Evolutionary conservation across 1,140 invertebrate genomes (phyloP).

Genomic region (Piezodorus guildinii): DNA sequence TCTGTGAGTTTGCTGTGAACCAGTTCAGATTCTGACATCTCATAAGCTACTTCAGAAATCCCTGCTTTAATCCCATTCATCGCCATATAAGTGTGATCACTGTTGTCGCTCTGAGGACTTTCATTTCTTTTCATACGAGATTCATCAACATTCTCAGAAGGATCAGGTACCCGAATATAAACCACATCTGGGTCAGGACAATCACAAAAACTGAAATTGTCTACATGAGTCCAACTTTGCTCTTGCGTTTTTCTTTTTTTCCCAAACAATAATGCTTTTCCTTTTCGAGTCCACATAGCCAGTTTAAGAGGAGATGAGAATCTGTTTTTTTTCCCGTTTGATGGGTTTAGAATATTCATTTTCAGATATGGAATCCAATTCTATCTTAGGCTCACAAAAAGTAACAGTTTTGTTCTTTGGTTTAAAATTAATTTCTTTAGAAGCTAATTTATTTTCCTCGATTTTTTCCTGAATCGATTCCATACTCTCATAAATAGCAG

Average conservation of each 20-base stretch:
- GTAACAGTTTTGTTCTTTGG: background rate
- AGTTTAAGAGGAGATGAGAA: background rate
- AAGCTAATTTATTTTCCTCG: background rate
- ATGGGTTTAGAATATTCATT: background rate
- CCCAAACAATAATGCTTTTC: background rate
- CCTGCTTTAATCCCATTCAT: background rate
- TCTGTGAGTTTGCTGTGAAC: background rate
- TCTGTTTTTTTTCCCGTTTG: background rate
- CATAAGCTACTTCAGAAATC: background rate
- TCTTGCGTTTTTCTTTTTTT: background rate
- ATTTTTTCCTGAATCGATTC: background rate
- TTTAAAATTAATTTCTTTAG: background rate
- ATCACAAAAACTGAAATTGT: background rate
- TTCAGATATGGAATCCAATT: background rate
- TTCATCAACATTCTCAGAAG: background rate
- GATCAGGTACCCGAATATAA: background rate
- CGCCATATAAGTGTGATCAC: constrained; percentile 8
- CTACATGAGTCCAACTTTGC: background rate
- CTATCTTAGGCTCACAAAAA: background rate
- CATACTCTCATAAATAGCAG: constrained; percentile 5
- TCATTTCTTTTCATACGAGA: background rate
- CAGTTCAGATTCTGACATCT: background rate
- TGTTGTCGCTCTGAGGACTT: background rate
- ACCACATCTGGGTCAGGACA: background rate
- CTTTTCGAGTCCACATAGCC: background rate